phyloP scores from a whole-genome alignment of 2,888 invertebrate species.

The Eurytoma adleriae region DNA sequence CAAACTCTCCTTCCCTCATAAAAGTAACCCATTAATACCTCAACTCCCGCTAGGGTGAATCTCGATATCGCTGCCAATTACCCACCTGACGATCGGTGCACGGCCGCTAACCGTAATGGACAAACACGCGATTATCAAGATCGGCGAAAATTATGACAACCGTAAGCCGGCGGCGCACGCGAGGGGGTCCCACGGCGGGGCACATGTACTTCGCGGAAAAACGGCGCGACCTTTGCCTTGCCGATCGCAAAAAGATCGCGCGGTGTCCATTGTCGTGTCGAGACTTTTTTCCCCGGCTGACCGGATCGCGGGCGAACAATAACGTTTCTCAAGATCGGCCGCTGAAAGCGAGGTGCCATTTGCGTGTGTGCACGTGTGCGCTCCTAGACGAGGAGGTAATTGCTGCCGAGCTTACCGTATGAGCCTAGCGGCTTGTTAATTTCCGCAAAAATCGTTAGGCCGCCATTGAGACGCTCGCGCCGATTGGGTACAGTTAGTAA shows the following conservation, averaged over 20 bases:
- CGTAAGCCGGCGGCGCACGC: no score
- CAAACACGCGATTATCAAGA: no score
- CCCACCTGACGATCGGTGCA: no score
- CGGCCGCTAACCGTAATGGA: no score
- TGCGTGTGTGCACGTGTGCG: not conserved
- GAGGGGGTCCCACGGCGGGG: no score
- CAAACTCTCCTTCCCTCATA: no score
- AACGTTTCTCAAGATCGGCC: slow-evolving; percentile 34
- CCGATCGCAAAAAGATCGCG: not conserved
- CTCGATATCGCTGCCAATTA: no score
- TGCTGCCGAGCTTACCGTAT: not conserved
- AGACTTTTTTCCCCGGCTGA: not conserved
- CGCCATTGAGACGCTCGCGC: no score
- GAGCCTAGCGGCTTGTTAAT: slow-evolving; percentile 7
- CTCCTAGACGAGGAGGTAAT: slow-evolving; percentile 5
- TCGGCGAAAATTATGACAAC: no score
- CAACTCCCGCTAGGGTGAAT: no score
- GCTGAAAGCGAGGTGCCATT: not conserved
- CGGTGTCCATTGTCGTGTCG: slow-evolving; percentile 11
- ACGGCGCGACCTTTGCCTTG: slow-evolving; percentile 21
- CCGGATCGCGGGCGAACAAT: slow-evolving; percentile 32
- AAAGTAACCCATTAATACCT: no score
- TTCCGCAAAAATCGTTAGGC: not conserved
- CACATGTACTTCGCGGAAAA: slow-evolving; percentile 26
- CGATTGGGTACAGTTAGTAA: no score